phyloP scores from a whole-genome alignment of 2,797 vertebrate species.

The Fistularia tabacaria region DNA sequence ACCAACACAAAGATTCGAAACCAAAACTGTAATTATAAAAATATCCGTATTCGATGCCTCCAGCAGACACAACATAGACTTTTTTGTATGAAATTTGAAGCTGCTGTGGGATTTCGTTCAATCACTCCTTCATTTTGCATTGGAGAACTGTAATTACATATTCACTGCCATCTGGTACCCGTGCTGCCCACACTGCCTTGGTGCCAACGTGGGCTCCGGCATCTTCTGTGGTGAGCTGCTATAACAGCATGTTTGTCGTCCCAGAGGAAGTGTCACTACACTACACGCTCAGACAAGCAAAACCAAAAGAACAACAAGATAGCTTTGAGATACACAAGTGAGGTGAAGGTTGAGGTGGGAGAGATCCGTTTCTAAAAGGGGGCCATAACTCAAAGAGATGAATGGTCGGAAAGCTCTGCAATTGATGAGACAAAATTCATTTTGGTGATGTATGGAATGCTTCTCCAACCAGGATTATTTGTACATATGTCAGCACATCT shows the following conservation, averaged over 20 bases:
- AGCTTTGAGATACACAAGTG: slow-evolving; percentile 28
- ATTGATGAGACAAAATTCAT: slow-evolving; percentile 58
- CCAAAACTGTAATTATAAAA: slow-evolving; percentile 9
- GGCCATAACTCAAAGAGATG: slow-evolving; percentile 56
- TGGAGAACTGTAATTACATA: slow-evolving; percentile 68
- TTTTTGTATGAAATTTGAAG: slow-evolving; percentile 25
- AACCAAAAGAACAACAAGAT: slow-evolving; percentile 31
- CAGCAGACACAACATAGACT: slow-evolving; percentile 5
- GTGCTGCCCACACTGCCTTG: slow-evolving; percentile 52
- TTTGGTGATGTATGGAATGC: slow-evolving; percentile 52
- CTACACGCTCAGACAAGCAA: slow-evolving; percentile 40
- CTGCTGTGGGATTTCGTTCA: slow-evolving; percentile 48
- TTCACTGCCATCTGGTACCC: slow-evolving; percentile 68
- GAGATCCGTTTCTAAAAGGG: slow-evolving; percentile 26
- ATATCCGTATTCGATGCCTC: slow-evolving; percentile 11
- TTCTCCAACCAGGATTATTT: slow-evolving; percentile 42
- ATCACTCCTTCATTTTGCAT: slow-evolving; percentile 57
- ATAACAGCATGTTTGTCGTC: slow-evolving; percentile 58
- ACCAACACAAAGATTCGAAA: neutral
- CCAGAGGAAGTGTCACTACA: slow-evolving; percentile 52
- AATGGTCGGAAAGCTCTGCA: slow-evolving; percentile 43
- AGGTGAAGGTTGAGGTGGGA: slow-evolving; percentile 45
- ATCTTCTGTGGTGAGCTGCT: slow-evolving; percentile 42
- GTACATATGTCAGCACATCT: slow-evolving; percentile 52
- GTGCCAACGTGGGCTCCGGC: slow-evolving; percentile 59